phyloP scores from a whole-genome alignment of 2,888 invertebrate species.

The Dichetophora obliterata region DNA sequence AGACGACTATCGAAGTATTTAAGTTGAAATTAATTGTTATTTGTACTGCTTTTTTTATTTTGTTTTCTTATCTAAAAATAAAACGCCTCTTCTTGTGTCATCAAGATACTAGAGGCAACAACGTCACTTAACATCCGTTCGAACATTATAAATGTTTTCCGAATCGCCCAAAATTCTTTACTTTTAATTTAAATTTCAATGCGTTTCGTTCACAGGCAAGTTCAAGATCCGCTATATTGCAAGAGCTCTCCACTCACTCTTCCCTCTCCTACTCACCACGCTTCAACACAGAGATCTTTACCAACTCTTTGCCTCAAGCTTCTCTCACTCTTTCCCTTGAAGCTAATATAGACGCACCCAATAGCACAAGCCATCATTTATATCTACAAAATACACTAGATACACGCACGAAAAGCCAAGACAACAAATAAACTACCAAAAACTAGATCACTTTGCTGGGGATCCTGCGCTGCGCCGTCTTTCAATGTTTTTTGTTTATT shows the following conservation, averaged over 20 bases:
- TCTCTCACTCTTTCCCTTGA: constrained; percentile 42
- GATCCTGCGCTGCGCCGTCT: constrained; percentile 51
- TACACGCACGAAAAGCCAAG: constrained; percentile 28
- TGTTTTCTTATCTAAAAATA: constrained; percentile 10
- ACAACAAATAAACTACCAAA: constrained; percentile 45
- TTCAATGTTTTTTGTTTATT: background rate
- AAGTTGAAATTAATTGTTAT: background rate
- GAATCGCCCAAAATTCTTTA: constrained; percentile 35
- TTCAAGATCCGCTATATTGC: constrained; percentile 60
- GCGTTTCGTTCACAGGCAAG: constrained; percentile 53
- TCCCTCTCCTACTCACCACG: background rate
- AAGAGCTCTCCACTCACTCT: background rate
- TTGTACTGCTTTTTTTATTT: background rate
- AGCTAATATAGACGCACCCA: constrained; percentile 2
- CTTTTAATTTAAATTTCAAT: constrained; percentile 55
- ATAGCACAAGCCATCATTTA: constrained; percentile 3
- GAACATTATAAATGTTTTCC: constrained; percentile 17
- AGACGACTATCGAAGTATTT: background rate
- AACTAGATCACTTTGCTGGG: constrained; percentile 67
- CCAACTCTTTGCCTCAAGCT: background rate
- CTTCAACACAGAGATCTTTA: background rate
- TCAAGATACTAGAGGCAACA: background rate
- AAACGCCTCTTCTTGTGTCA: background rate
- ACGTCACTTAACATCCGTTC: constrained; percentile 23
- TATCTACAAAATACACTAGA: constrained; percentile 23